Percentiles rank a stretch among this genome's conserved stretches.
phyloP scores from a whole-genome alignment of 2,888 invertebrate genomes.

The Saturnia pavonia region DNA sequence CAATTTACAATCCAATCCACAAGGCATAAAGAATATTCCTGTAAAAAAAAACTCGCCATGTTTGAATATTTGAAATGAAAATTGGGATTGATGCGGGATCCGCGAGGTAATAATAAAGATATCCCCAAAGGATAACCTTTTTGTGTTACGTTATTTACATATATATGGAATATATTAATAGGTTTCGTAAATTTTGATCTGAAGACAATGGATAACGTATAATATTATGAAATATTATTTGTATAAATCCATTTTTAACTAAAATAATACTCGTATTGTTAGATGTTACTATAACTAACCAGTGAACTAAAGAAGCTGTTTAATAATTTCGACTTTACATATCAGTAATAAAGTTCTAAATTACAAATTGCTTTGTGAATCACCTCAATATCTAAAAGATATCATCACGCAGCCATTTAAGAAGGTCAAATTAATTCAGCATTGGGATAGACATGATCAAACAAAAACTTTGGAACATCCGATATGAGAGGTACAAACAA shows the following conservation, averaged over 20 bases:
- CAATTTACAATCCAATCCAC: constrained; percentile 25
- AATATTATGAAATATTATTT: constrained; percentile 35
- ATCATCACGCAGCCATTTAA: not conserved
- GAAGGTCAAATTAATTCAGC: not conserved
- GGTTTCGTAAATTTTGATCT: constrained; percentile 46
- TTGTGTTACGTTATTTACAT: constrained; percentile 57
- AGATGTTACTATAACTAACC: constrained; percentile 21
- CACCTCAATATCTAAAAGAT: too few species aligned
- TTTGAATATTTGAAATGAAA: constrained; percentile 37
- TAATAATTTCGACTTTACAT: not conserved
- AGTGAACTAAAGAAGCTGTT: not conserved
- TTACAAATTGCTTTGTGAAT: too few species aligned
- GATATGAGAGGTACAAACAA: not conserved
- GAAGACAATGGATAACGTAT: constrained; percentile 30
- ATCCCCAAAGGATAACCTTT: constrained; percentile 50
- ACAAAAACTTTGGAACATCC: not conserved
- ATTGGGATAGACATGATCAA: not conserved
- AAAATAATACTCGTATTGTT: constrained; percentile 40
- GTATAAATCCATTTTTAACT: constrained; percentile 30
- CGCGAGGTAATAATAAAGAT: constrained; percentile 45
- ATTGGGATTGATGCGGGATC: constrained; percentile 53
- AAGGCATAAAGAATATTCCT: constrained; percentile 31
- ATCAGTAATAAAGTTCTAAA: too few species aligned
- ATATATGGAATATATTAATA: constrained; percentile 62
- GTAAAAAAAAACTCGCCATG: constrained; percentile 26